Evolutionary conservation across 2,113 vertebrate genomes (phyloP), one percentile per base, ranked within the genome.

Genomic region (Raphicerus campestris): DNA sequence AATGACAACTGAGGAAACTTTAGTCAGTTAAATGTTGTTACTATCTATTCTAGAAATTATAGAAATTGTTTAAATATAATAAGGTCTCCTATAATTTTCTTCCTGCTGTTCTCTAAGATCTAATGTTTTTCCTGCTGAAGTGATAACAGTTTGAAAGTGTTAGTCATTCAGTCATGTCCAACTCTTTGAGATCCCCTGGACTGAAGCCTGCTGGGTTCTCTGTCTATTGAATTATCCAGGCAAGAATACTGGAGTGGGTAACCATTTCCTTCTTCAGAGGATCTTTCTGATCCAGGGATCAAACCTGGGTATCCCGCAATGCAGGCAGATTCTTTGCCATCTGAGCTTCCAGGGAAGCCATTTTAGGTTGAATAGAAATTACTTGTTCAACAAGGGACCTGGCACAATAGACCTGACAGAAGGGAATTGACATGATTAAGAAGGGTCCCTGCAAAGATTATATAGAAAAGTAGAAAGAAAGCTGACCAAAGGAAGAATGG

Each of bases 381-480:
- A 75, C 14, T 89, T 61, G 10, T 16, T 96, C n/a, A n/a, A 83
- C 1, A 82, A 56, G 11, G 32, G 17, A 20, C 11, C 11, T 81
- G 56, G 7, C 26, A 45, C 42, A 75, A 75, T 42, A 75, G 28
- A 28, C 11, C 22, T 66, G 45, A 4, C 26, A 9, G 2, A 88
- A 77, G 7, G 19, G 20, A 42, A 7, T 1, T 78, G 39, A 3
- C 17, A 32, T 17, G 16, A 61, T 66, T n/a, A 93, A 28, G 11
- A 1, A 45, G n/a, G 30, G 6, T 0, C 5, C 15, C 24, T 49
- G 13, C 3, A 47, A n/a, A 32, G 28, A 70, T 20, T 19, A 24
- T 7, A 70, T 24, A 42, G 19, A 70, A 32, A 58, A 35, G 13
- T 4, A 70, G 47, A 45, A 14, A 49, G 26, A 5, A 10, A 66